phyloP scores from a whole-genome alignment of 30 jellyfish, hydroid and myxozoan genomes.

The Catostylus mosaicus region DNA sequence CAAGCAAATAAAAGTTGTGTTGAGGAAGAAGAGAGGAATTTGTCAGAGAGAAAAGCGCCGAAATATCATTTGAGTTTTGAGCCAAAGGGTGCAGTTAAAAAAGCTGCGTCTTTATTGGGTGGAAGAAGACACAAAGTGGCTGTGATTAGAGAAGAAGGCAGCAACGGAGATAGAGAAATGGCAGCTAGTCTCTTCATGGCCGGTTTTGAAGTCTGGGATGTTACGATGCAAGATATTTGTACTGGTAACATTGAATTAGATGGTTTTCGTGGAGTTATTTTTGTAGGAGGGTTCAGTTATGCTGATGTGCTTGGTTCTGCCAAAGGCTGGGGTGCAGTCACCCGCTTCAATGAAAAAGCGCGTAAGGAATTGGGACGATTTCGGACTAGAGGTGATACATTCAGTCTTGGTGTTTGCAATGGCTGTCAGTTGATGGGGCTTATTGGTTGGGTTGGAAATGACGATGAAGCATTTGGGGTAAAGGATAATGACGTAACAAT shows the following conservation, averaged over 20 bases:
- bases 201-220: constrained; percentile 90
- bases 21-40: constrained; percentile 54
- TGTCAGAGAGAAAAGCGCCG: constrained; percentile 59
- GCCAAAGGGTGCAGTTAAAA: constrained; percentile 37
- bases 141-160: constrained; percentile 91
- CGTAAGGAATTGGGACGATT: constrained; percentile 72
- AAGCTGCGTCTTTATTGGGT: not conserved
- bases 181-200: constrained; percentile 78
- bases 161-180: constrained; percentile 96
- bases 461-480: not conserved
- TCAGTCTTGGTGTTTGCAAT: constrained; percentile 93
- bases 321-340: constrained; percentile 92
- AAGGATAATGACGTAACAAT: not conserved
- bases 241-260: constrained; percentile 39
- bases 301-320: constrained; percentile 98
- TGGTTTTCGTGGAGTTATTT: constrained; percentile 79
- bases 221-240: constrained; percentile 83
- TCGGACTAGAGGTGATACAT: constrained; percentile 79
- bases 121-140: constrained; percentile 69
- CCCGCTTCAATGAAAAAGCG: constrained; percentile 65
- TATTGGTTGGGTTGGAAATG: constrained; percentile 87
- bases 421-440: constrained; percentile 95
- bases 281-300: constrained; percentile 93
- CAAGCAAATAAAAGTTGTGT: constrained; percentile 80
- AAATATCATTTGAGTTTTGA: constrained; percentile 43